These are phyloP conservation scores for Acleris laterana DNA, from an alignment of 2,888 invertebrate genomes.

Conservation along the genomic window DNA sequence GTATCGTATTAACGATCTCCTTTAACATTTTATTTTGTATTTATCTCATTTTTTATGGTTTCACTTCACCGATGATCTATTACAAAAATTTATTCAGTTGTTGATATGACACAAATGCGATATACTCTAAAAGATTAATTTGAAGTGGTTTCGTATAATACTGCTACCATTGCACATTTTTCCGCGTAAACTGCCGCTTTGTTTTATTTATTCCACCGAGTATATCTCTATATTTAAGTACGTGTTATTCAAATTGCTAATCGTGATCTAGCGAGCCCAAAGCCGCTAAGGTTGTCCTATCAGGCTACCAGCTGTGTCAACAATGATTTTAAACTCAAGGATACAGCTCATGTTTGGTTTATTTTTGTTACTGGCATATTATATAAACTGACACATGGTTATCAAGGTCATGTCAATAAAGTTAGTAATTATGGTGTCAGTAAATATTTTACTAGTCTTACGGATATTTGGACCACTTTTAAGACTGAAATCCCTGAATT, in stretches of 20 bases:
- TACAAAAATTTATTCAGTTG: constrained; percentile 37
- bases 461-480: no score
- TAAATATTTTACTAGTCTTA: no score
- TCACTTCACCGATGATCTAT: constrained; percentile 49
- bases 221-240: no score
- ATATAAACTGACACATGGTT: background rate
- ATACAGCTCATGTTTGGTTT: background rate
- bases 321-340: background rate
- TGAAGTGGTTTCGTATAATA: background rate
- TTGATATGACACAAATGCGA: constrained; percentile 33
- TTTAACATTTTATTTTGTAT: constrained; percentile 70
- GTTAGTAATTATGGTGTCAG: no score
- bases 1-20: constrained; percentile 77
- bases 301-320: background rate
- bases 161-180: background rate
- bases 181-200: no score
- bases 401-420: background rate
- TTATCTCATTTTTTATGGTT: constrained; percentile 69
- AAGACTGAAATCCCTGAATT: no score
- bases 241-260: no score
- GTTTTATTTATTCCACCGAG: no score
- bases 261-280: no score
- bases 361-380: background rate
- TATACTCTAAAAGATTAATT: constrained; percentile 11
- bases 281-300: background rate